Evolutionary conservation across 2,888 invertebrate species (phyloP).

Genomic region (Drosophila hawaiiensis): DNA sequence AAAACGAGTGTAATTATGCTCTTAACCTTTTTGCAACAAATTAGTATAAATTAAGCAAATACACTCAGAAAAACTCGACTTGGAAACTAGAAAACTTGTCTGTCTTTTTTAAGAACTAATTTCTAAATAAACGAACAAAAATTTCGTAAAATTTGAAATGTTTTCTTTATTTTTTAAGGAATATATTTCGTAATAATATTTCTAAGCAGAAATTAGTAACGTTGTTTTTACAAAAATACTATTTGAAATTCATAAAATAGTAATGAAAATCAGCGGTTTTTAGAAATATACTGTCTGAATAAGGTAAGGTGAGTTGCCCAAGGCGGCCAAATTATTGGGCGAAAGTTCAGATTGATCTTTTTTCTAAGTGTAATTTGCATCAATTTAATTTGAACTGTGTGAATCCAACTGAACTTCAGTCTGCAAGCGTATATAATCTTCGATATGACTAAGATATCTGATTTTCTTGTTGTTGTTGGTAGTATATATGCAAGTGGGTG

Average conservation of each 20-base stretch:
- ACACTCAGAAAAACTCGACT: neutral
- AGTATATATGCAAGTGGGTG: slow-evolving; percentile 10
- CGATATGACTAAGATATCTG: neutral
- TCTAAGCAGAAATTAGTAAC: rapidly evolving
- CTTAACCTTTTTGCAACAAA: neutral
- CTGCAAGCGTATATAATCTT: slow-evolving; percentile 8
- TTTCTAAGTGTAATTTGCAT: no score
- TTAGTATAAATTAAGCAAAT: neutral
- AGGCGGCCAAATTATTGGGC: neutral
- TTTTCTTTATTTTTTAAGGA: neutral
- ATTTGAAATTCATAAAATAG: neutral
- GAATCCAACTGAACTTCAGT: neutral
- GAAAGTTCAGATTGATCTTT: neutral
- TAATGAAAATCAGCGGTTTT: neutral
- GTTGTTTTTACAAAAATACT: neutral
- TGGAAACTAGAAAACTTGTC: neutral
- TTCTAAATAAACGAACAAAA: neutral
- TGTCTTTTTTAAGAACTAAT: neutral
- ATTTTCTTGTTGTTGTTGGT: slow-evolving; percentile 20
- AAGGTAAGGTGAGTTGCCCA: neutral
- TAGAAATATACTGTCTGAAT: neutral
- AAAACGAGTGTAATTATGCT: neutral
- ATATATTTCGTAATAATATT: neutral
- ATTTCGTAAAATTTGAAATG: neutral
- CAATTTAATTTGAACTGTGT: neutral